These are phyloP conservation scores for Pollenia griseotomentosa DNA, from an alignment of 2,888 invertebrate species.

Conservation along the genomic window DNA sequence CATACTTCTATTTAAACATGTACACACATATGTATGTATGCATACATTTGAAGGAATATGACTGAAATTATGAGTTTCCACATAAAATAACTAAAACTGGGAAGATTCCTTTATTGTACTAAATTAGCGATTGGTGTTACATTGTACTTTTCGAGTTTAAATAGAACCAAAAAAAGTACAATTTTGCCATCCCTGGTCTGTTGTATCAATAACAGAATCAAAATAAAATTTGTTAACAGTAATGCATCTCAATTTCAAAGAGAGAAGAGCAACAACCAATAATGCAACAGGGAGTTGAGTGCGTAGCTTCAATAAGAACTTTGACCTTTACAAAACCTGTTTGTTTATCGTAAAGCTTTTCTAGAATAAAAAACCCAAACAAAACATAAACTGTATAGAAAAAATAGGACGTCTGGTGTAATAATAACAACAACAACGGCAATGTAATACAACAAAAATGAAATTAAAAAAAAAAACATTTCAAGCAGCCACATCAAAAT, in stretches of 20 bases:
- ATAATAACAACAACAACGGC: slow-evolving; percentile 14
- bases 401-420: slow-evolving; percentile 39
- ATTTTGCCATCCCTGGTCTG: too few relatives aligned
- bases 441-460: neutral
- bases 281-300: slow-evolving; percentile 38
- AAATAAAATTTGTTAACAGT: neutral
- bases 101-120: too few relatives aligned
- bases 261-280: neutral
- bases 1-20: too few relatives aligned
- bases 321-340: slow-evolving; percentile 62
- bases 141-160: too few relatives aligned
- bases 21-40: too few relatives aligned
- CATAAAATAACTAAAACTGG: too few relatives aligned
- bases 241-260: slow-evolving; percentile 4
- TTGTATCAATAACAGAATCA: too few relatives aligned
- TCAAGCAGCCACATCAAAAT: slow-evolving; percentile 41
- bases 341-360: neutral
- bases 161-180: too few relatives aligned
- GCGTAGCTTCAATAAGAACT: slow-evolving; percentile 50
- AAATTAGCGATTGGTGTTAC: too few relatives aligned
- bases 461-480: slow-evolving; percentile 2
- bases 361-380: neutral
- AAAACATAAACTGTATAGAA: neutral
- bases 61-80: too few relatives aligned
- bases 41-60: too few relatives aligned